Evolutionary conservation across 2,113 vertebrate genomes (phyloP), one percentile per base, ranked within the genome.

Genomic region (Gymnobelideus leadbeateri): DNA sequence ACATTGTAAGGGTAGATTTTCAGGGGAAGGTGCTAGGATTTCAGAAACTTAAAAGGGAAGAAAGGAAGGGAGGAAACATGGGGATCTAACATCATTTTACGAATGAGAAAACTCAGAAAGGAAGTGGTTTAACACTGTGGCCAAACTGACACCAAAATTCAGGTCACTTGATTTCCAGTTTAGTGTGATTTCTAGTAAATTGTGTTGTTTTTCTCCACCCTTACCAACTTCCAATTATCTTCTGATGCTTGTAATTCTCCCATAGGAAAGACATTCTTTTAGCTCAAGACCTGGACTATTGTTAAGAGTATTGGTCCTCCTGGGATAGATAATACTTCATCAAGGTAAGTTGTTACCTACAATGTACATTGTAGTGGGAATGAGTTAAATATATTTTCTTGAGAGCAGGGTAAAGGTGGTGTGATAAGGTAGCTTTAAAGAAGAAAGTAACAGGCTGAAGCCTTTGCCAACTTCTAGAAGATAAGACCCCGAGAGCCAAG

Each of bases 251-350:
- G 37, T 16, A 77, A 43, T 84, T 84, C 37, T 43, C 68, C n/a
- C 68, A n/a, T n/a, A 77, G 16, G 4, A 84, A 84, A 43, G 37
- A 43, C 37, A 43, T 43, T 93, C 25, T n/a, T 96, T 90, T 84
- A 96, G 51, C 57, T 21, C 91, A 93, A 96, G 51, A 37, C 43
- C 93, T 95, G 95, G 91, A 94, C 93, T 96, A 91, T 11, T 50
- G 9, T 97, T 3, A 91, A 49, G 90, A 84, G 49, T 52, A 47
- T 16, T 91, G 49, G 43, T 46, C 0, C 2, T 1, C 47, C 21
- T 24, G 24, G 26, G 31, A 19, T 0, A n/a, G 14, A 6, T 2
- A 43, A 84, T 43, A 43, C 7, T 31, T 68, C 4, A 37, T 25
- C 1, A 9, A 37, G 28, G 57, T 84, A 84, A 84, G n/a, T 43